These are phyloP conservation scores for Meghimatium bilineatum DNA, from an alignment of 2,888 invertebrate genomes.

Conservation along the genomic window DNA sequence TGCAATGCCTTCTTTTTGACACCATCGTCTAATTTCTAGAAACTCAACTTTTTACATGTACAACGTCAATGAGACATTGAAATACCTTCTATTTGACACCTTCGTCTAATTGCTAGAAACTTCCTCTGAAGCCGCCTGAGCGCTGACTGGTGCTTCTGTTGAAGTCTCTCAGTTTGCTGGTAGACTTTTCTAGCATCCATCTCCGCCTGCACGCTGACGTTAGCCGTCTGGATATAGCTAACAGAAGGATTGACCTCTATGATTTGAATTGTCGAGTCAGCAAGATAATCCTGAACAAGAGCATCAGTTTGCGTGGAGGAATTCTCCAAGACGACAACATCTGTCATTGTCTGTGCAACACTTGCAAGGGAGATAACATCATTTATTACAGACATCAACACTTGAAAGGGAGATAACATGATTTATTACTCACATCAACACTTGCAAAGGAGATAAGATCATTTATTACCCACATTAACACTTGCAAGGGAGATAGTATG, in stretches of 20 bases:
- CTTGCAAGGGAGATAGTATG: too few relatives aligned
- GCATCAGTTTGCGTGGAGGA: constrained; percentile 35
- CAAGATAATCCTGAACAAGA: neutral
- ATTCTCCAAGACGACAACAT: neutral
- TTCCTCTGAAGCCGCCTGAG: constrained; percentile 46
- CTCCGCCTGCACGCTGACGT: constrained; percentile 40
- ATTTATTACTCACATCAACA: too few relatives aligned
- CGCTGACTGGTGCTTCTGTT: constrained; percentile 32
- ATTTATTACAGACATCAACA: neutral
- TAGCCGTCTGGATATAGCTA: constrained; percentile 13
- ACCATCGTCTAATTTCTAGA: too few relatives aligned
- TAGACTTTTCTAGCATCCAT: constrained; percentile 42
- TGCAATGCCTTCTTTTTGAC: too few relatives aligned
- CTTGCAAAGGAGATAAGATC: too few relatives aligned
- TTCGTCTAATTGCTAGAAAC: constrained; percentile 47
- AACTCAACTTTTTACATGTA: too few relatives aligned
- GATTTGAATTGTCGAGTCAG: constrained; percentile 3
- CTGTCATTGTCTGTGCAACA: constrained; percentile 43
- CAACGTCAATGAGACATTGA: too few relatives aligned
- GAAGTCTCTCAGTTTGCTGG: constrained; percentile 30
- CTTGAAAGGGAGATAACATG: too few relatives aligned
- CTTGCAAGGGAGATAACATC: neutral
- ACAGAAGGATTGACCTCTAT: constrained; percentile 4
- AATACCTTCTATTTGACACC: constrained; percentile 46
- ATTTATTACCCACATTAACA: too few relatives aligned